Base-by-base conservation (phyloP, 2,888 invertebrate species). In the Incurvaria masculella region DNA sequence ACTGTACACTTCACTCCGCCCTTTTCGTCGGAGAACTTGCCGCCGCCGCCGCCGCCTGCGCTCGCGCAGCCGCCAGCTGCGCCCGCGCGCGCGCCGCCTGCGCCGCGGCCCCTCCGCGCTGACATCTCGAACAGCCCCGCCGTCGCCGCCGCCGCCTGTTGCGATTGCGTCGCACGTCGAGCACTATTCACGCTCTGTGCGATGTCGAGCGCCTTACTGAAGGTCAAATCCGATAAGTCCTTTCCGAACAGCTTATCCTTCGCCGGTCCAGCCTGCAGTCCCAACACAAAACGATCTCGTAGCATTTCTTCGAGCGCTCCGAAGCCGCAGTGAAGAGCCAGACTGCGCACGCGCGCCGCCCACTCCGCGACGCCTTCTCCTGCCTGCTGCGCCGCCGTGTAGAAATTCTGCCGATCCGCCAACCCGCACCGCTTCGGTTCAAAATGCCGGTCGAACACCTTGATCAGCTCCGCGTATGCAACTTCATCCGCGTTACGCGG, bases 221-320 rank as follows among this genome's bases (percentile, higher is more conserved):
- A 49, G 1, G 51, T 51, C 23, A 56, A 45, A 6, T n/a, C 46
- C 1, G 44, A 44, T 1, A 49, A 38, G 23, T 43, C 43, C 41
- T 56, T 52, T 1, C 49, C 11, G 18, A 56, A 55, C 5, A 56
- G 33, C 42, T 49, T 53, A 17, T 52, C 53, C 16, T 51, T 51
- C 42, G 51, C 53, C n/a, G 51, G 51, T 1, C 20, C 33, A 16
- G 49, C 48, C 19, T 53, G 50, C 11, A 55, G 43, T 14, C 55
- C 56, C 2, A 56, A 40, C 14, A 56, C 49, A 40, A 56, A 56
- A 14, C 51, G 48, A 44, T 53, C 53, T n/a, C 56, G 23, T 4
- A 55, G 38, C 18, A 46, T 50, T 1, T 45, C 47, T 5, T 50
- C 52, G n/a, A 52, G 45, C 11, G 44, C 21, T 11, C 33, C 44